phyloP scores from a whole-genome alignment of 2,888 invertebrate genomes.

The Netelia virgata region DNA sequence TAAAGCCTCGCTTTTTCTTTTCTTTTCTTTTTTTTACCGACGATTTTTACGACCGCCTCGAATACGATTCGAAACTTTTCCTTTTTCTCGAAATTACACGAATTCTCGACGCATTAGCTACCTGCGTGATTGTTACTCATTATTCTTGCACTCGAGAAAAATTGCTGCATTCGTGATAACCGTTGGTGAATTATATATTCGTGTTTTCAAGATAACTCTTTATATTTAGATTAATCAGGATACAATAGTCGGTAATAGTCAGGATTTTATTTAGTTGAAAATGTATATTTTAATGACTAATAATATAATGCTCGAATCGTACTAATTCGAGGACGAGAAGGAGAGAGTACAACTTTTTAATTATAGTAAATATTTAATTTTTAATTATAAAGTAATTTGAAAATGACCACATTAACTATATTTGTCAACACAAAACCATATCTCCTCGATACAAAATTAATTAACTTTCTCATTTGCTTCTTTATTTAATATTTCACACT shows the following conservation, averaged over 20 bases:
- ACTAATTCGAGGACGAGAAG: too few relatives aligned
- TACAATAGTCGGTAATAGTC: too few relatives aligned
- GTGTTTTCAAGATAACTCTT: background rate
- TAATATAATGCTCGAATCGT: too few relatives aligned
- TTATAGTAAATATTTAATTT: too few relatives aligned
- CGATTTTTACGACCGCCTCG: background rate
- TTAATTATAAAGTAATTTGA: too few relatives aligned
- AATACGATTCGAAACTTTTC: conserved; percentile 19
- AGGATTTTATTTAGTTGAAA: background rate
- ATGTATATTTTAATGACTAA: too few relatives aligned
- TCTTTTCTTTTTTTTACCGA: background rate
- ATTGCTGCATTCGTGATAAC: background rate
- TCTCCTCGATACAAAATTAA: too few relatives aligned
- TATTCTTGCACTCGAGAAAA: background rate
- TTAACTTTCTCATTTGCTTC: too few relatives aligned
- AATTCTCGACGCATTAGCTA: background rate
- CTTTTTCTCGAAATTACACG: conserved; percentile 15
- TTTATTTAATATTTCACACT: too few relatives aligned
- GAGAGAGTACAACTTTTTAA: too few relatives aligned
- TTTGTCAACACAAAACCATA: too few relatives aligned
- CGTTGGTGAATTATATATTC: background rate
- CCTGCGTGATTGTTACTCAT: background rate
- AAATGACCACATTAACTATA: too few relatives aligned
- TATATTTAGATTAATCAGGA: background rate
- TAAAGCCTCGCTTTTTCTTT: conserved; percentile 4